Conservation (phyloP, 2,113 vertebrate species). For the Girardinichthys multiradiatus region DNA sequence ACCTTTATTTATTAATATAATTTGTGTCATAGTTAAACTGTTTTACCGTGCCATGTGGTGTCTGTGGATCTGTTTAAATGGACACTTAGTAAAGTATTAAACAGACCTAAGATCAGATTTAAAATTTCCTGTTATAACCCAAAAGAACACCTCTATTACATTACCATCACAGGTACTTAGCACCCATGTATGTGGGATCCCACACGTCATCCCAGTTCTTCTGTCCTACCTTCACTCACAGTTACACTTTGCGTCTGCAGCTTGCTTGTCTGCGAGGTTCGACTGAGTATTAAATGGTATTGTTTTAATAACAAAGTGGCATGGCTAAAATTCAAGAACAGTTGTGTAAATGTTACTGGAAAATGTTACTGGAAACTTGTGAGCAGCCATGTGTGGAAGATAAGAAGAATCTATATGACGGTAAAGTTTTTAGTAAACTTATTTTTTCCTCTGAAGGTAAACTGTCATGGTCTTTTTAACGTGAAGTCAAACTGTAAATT, state of each 20-base stretch:
- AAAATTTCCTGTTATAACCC: not conserved
- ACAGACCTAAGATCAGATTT: not conserved
- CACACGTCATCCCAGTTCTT: not conserved
- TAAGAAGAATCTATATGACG: not conserved
- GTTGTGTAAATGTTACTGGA: slow-evolving; percentile 28
- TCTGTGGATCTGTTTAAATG: slow-evolving; percentile 16
- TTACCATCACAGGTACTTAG: not conserved
- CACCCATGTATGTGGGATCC: not conserved
- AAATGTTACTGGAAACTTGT: slow-evolving; percentile 15
- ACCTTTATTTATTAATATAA: slow-evolving; percentile 47
- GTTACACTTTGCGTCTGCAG: not conserved
- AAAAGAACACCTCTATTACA: not conserved
- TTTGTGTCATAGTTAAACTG: slow-evolving; percentile 46
- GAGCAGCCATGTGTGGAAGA: not conserved
- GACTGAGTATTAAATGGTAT: too few relatives aligned
- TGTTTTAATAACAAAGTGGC: not conserved
- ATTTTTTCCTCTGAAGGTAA: not conserved
- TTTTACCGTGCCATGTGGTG: slow-evolving; percentile 11
- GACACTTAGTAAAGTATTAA: slow-evolving; percentile 1
- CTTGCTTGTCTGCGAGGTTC: too few relatives aligned
- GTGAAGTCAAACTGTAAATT: not conserved
- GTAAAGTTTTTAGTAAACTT: not conserved
- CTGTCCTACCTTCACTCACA: not conserved
- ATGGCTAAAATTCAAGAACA: not conserved
- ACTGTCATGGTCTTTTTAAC: not conserved